Evolutionary conservation across 1,140 invertebrate species (phyloP).

Genomic region (Chironomus striatipennis): DNA sequence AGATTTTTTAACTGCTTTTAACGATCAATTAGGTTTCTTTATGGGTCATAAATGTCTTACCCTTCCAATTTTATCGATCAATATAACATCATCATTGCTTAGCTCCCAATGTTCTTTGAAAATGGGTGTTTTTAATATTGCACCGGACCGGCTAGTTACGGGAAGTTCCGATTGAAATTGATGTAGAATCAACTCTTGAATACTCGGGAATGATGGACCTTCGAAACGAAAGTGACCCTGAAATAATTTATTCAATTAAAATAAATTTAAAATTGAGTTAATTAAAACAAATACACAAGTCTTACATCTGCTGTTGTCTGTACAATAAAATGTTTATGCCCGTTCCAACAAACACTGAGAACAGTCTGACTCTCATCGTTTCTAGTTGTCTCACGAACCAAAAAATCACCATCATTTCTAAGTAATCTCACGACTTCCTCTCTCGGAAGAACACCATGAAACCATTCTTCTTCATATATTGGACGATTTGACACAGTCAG

Average conservation of each 20-base stretch:
- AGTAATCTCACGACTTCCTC: slow-evolving; percentile 91
- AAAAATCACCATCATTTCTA: slow-evolving; percentile 82
- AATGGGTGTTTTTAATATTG: slow-evolving; percentile 78
- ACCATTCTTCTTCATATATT: slow-evolving; percentile 89
- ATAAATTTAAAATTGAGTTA: slow-evolving; percentile 17
- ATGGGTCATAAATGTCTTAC: slow-evolving; percentile 46
- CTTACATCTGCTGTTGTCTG: slow-evolving; percentile 73
- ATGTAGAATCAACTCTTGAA: slow-evolving; percentile 82
- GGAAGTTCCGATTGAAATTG: slow-evolving; percentile 74
- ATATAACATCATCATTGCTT: slow-evolving; percentile 89
- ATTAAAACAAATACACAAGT: slow-evolving; percentile 38
- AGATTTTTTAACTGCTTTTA: no score
- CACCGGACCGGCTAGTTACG: slow-evolving; percentile 86
- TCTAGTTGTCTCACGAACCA: slow-evolving; percentile 89
- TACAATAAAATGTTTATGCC: slow-evolving; percentile 95
- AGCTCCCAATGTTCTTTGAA: slow-evolving; percentile 91
- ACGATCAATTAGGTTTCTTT: neutral
- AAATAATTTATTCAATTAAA: slow-evolving; percentile 20
- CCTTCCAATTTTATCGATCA: slow-evolving; percentile 89
- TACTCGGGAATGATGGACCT: slow-evolving; percentile 83
- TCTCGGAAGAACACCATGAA: slow-evolving; percentile 90
- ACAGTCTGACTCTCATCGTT: slow-evolving; percentile 90
- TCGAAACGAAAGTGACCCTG: slow-evolving; percentile 86
- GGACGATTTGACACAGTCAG: slow-evolving; percentile 44
- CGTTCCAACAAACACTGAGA: slow-evolving; percentile 90